Conservation (phyloP, 2,797 vertebrate genomes). For the Acanthopagrus latus region DNA sequence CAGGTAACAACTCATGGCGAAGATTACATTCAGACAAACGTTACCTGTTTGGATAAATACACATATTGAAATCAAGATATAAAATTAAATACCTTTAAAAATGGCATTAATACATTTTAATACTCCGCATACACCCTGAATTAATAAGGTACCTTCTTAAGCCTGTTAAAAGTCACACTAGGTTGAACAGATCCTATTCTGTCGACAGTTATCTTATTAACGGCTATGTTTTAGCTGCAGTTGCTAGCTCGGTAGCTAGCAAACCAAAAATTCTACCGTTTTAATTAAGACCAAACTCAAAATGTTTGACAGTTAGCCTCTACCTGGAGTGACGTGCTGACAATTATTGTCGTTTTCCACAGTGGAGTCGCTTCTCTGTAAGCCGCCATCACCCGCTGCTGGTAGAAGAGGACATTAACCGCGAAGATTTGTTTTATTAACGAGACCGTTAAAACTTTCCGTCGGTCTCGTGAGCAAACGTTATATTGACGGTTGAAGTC, state of each 20-base stretch:
- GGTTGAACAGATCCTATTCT: neutral
- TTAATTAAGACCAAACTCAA: neutral
- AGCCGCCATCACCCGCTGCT: slow-evolving; percentile 26
- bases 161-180: accelerated
- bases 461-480: neutral
- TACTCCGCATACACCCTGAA: neutral
- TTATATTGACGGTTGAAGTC: too few relatives aligned
- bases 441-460: neutral
- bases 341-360: slow-evolving; percentile 92
- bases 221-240: neutral
- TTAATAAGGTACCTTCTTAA: neutral
- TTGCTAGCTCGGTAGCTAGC: neutral
- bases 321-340: slow-evolving; percentile 88
- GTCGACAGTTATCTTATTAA: too few relatives aligned
- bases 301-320: neutral
- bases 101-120: too few relatives aligned
- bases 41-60: too few relatives aligned
- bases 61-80: too few relatives aligned
- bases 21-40: too few relatives aligned
- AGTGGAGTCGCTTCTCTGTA: neutral
- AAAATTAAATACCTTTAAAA: too few relatives aligned
- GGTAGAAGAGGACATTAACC: too few relatives aligned
- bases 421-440: neutral
- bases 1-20: too few relatives aligned
- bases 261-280: neutral